These are phyloP conservation scores for Ictidomys tridecemlineatus DNA, from an alignment of 2,113 vertebrate species.

Conservation along the genomic window DNA sequence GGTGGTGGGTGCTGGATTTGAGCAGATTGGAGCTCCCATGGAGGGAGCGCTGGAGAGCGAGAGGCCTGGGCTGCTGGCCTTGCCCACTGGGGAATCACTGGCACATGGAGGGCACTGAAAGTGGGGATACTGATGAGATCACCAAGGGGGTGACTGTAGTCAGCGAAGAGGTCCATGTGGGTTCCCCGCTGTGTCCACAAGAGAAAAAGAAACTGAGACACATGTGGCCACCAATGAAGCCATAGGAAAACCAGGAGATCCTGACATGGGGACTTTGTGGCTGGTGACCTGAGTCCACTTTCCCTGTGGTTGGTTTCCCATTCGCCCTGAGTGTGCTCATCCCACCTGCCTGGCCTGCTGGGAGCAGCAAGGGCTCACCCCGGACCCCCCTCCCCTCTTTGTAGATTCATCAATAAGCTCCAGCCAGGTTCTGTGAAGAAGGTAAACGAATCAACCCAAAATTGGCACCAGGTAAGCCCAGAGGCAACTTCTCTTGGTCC, in stretches of 20 bases:
- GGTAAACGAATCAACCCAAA: constrained; percentile 93
- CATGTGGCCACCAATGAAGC: fast-evolving
- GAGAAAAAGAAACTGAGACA: background rate
- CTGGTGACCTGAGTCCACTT: background rate
- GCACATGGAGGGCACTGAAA: background rate
- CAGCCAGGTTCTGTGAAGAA: constrained; percentile 95
- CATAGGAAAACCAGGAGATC: background rate
- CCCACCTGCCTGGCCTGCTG: background rate
- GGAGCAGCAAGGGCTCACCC: background rate
- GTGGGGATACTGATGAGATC: background rate
- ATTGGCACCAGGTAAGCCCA: constrained; percentile 95
- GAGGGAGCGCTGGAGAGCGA: background rate
- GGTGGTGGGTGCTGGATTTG: background rate
- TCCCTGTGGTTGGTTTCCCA: too few relatives aligned
- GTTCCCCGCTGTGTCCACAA: background rate
- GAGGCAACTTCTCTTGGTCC: background rate
- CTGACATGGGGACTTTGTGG: background rate
- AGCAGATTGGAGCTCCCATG: background rate
- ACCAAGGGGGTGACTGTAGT: background rate
- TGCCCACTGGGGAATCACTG: background rate
- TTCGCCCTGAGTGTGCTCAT: too few relatives aligned
- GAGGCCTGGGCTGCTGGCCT: background rate
- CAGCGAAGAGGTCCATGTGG: background rate
- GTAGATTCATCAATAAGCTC: constrained; percentile 95
- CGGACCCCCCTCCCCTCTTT: background rate